Conservation (phyloP, 2,888 invertebrate genomes). For the Cantharis rustica region DNA sequence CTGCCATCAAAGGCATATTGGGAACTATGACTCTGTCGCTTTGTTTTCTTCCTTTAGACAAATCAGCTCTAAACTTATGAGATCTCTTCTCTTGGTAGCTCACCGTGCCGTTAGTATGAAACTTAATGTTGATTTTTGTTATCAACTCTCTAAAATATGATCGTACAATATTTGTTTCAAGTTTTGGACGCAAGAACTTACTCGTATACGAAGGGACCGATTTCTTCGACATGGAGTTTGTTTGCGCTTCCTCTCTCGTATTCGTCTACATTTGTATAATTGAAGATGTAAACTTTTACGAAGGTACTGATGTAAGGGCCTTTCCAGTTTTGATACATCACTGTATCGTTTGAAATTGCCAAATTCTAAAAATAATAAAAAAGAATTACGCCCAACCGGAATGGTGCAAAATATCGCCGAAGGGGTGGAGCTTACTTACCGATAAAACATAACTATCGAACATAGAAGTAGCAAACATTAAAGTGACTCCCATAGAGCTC, state of each 20-base stretch:
- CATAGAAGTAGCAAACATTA: constrained; percentile 68
- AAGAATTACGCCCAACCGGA: neutral
- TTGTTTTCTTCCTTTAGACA: constrained; percentile 62
- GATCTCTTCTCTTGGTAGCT: constrained; percentile 71
- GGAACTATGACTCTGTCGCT: constrained; percentile 70
- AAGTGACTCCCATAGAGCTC: constrained; percentile 61
- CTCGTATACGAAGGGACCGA: constrained; percentile 75
- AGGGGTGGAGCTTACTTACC: constrained; percentile 51
- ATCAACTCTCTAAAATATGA: constrained; percentile 61
- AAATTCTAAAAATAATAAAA: constrained; percentile 58
- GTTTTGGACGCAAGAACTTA: constrained; percentile 56
- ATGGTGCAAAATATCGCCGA: neutral
- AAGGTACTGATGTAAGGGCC: constrained; percentile 63
- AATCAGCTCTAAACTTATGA: constrained; percentile 67
- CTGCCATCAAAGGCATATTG: constrained; percentile 73
- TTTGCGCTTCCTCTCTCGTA: constrained; percentile 61
- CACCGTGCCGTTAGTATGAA: constrained; percentile 62
- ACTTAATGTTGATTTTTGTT: constrained; percentile 64
- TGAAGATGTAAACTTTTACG: constrained; percentile 74
- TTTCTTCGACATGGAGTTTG: constrained; percentile 70
- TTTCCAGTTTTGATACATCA: constrained; percentile 63
- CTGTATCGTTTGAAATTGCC: constrained; percentile 63
- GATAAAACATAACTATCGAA: constrained; percentile 63
- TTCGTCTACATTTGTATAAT: constrained; percentile 77
- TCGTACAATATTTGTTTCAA: neutral